phyloP scores from a whole-genome alignment of 2,888 invertebrate species.

The Platycheirus albimanus region DNA sequence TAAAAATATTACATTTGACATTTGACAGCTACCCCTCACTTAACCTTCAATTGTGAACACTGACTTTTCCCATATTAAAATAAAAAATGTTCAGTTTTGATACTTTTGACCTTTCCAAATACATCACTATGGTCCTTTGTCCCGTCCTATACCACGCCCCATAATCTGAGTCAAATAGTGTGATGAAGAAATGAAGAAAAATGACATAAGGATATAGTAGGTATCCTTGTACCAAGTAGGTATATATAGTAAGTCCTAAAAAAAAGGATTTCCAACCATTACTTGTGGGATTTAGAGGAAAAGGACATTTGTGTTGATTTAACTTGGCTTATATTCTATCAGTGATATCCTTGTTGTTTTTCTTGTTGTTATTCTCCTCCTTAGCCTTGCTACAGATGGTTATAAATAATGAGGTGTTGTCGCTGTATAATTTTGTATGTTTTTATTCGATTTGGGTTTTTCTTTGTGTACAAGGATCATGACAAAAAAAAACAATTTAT shows the following conservation, averaged over 20 bases:
- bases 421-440: slow-evolving; percentile 63
- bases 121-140: slow-evolving; percentile 17
- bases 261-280: slow-evolving; percentile 39
- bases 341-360: slow-evolving; percentile 44
- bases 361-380: slow-evolving; percentile 8
- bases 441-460: neutral
- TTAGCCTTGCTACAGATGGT: slow-evolving; percentile 11
- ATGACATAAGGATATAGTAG: neutral
- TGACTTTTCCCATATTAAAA: neutral
- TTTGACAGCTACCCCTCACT: slow-evolving; percentile 5
- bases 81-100: neutral
- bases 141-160: slow-evolving; percentile 32
- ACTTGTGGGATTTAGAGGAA: slow-evolving; percentile 52
- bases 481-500: slow-evolving; percentile 27
- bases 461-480: neutral
- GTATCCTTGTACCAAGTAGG: no score
- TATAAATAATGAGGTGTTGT: slow-evolving; percentile 52
- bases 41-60: slow-evolving; percentile 3
- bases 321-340: slow-evolving; percentile 37
- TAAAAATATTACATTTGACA: slow-evolving; percentile 11
- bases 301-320: slow-evolving; percentile 49
- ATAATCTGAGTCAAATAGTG: neutral
- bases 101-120: slow-evolving; percentile 22
- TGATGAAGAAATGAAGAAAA: slow-evolving; percentile 2
- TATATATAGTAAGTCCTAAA: neutral